Evolutionary conservation across 2,888 invertebrate genomes (phyloP), one percentile per base, ranked within the genome.

Genomic region (Hydroisotoma schaefferi): DNA sequence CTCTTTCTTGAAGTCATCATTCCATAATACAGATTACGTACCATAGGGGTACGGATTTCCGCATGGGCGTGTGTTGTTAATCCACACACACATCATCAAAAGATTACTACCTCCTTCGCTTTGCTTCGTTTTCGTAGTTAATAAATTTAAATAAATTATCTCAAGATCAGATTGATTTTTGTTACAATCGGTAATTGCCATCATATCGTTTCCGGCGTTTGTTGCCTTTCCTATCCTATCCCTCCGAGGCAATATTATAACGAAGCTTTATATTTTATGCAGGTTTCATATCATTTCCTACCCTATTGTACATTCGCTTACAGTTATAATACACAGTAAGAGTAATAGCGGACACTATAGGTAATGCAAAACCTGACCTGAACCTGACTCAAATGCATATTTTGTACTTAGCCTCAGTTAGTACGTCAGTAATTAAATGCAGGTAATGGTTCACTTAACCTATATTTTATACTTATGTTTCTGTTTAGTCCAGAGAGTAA

Each of bases 11-110:
- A 8, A 33, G 33, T 33, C 40, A 40, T 18, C n/a, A 40, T 15
- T 33, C 8, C n/a, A n/a, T n/a, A n/a, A n/a, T n/a, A n/a, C 33
- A 33, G 33, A 33, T 33, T 46, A 25, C n/a, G n/a, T n/a, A 46
- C 46, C 46, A 46, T 46, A 46, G 15, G 15, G 8, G 18, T 27
- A 48, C 26, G 33, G 10, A 53, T 53, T 53, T 53, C 53, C 53
- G 53, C 26, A 53, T 53, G 53, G 53, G 53, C 27, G 53, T 53
- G 53, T 18, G 20, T 29, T n/a, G n/a, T n/a, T n/a, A n/a, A n/a
- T n/a, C n/a, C n/a, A n/a, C n/a, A n/a, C n/a, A n/a, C n/a, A n/a
- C n/a, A n/a, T n/a, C n/a, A n/a, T n/a, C n/a, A n/a, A n/a, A n/a
- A n/a, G n/a, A n/a, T n/a, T n/a, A n/a, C n/a, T n/a, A n/a, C n/a